These are phyloP conservation scores for Melanostoma mellinum DNA, from an alignment of 2,888 invertebrate genomes.

Conservation along the genomic window DNA sequence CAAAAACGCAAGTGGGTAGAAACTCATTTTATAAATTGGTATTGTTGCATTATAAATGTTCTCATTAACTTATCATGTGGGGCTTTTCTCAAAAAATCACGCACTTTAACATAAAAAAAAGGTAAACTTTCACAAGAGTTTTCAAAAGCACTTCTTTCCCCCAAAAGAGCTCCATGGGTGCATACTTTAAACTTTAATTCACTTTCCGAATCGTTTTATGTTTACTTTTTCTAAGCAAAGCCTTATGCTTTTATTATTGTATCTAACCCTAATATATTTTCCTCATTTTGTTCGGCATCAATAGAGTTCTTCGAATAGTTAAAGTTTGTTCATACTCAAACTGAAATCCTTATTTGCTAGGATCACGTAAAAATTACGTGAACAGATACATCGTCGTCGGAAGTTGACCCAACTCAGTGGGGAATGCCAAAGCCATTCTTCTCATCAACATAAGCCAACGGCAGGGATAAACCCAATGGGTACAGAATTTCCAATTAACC, in stretches of 20 bases:
- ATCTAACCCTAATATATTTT: slow-evolving; percentile 5
- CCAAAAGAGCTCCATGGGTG: neutral
- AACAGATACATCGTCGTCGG: slow-evolving; percentile 52
- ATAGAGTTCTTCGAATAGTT: neutral
- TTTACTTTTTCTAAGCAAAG: slow-evolving; percentile 1
- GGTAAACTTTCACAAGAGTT: too few species aligned
- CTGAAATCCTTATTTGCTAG: slow-evolving; percentile 1
- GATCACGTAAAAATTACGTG: slow-evolving; percentile 61
- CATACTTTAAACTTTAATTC: neutral
- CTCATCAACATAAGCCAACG: slow-evolving; percentile 53
- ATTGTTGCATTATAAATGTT: slow-evolving; percentile 14
- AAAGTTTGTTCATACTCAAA: neutral
- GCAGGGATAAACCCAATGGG: slow-evolving; percentile 55
- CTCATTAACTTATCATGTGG: neutral
- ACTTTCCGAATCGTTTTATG: neutral
- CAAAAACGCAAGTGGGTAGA: too few species aligned
- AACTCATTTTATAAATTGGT: slow-evolving; percentile 9
- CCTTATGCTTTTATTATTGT: neutral
- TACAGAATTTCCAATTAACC: slow-evolving; percentile 72
- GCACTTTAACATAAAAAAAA: neutral
- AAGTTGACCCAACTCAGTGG: slow-evolving; percentile 62
- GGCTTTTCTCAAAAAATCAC: neutral
- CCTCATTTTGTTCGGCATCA: slow-evolving; percentile 2
- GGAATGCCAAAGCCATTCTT: slow-evolving; percentile 65
- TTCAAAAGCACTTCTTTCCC: too few species aligned